Percentiles rank a stretch among this genome's conserved stretches.
These are phyloP conservation scores for Unio pictorum DNA, from an alignment of 2,888 invertebrate genomes.

Conservation along the genomic window DNA sequence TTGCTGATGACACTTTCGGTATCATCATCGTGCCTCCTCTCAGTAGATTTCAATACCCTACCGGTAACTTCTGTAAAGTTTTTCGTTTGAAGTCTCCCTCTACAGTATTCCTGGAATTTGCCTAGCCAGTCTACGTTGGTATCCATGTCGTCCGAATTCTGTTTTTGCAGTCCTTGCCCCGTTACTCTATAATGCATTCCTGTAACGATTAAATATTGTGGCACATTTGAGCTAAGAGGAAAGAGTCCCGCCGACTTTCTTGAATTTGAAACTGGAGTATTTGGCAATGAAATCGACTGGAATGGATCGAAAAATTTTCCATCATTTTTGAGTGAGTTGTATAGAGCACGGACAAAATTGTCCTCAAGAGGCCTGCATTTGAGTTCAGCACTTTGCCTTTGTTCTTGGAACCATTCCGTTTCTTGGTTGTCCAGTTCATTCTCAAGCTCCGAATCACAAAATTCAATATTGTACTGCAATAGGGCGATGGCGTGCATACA, in stretches of 20 bases:
- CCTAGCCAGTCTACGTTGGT: slow-evolving; percentile 53
- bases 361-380: slow-evolving; percentile 57
- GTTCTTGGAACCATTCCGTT: slow-evolving; percentile 54
- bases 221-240: slow-evolving; percentile 48
- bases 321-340: slow-evolving; percentile 59
- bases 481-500: slow-evolving; percentile 62
- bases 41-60: slow-evolving; percentile 31
- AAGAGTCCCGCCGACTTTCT: slow-evolving; percentile 46
- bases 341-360: slow-evolving; percentile 53
- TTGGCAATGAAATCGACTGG: slow-evolving; percentile 48
- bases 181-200: slow-evolving; percentile 43
- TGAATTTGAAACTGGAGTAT: slow-evolving; percentile 46
- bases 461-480: slow-evolving; percentile 57
- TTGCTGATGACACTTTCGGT: slow-evolving; percentile 38
- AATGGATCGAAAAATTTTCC: slow-evolving; percentile 54
- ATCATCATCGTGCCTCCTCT: slow-evolving; percentile 30
- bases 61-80: slow-evolving; percentile 55
- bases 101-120: slow-evolving; percentile 60
- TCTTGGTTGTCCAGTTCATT: slow-evolving; percentile 43
- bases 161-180: slow-evolving; percentile 31
- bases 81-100: slow-evolving; percentile 52
- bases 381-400: slow-evolving; percentile 45
- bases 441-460: slow-evolving; percentile 55
- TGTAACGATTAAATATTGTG: slow-evolving; percentile 41
- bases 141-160: slow-evolving; percentile 39